Conservation (phyloP, 2,113 vertebrate genomes). For the Prolemur simus region DNA sequence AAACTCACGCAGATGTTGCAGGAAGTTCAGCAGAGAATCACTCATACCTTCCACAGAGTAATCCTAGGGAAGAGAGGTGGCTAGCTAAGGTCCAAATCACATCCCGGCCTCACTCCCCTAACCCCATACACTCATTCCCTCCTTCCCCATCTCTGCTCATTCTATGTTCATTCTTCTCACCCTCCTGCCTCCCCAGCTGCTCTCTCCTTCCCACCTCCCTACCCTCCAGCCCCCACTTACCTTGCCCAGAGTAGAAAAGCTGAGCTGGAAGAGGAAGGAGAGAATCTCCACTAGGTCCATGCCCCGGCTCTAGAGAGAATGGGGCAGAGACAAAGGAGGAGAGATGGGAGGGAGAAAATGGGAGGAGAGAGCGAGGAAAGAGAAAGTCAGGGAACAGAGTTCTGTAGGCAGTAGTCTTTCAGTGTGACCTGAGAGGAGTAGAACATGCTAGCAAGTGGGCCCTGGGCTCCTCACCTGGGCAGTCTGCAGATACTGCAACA, state of each 20-base stretch:
- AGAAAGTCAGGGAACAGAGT: background rate
- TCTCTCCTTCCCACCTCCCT: background rate
- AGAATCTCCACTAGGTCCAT: slow-evolving; percentile 96
- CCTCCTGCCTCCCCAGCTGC: background rate
- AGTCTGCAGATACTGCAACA: slow-evolving; percentile 93
- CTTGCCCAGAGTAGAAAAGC: slow-evolving; percentile 94
- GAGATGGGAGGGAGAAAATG: background rate
- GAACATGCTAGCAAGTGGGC: fast-evolving
- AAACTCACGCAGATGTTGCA: slow-evolving; percentile 94
- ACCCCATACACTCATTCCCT: no score
- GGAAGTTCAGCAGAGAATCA: slow-evolving; percentile 93
- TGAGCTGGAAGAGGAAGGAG: slow-evolving; percentile 95
- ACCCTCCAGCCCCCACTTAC: slow-evolving; percentile 81
- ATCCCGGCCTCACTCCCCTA: background rate
- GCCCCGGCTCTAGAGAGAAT: slow-evolving; percentile 86
- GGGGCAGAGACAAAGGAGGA: background rate
- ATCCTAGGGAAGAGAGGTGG: slow-evolving; percentile 83
- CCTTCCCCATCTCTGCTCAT: background rate
- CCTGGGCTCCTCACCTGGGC: slow-evolving; percentile 86
- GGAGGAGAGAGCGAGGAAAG: background rate
- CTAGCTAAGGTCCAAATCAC: background rate
- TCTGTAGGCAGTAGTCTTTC: background rate
- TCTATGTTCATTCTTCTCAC: background rate
- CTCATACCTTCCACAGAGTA: slow-evolving; percentile 97
- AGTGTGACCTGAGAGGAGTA: background rate